Evolutionary conservation across 2,113 vertebrate genomes (phyloP).

Genomic region (Girardinichthys multiradiatus): DNA sequence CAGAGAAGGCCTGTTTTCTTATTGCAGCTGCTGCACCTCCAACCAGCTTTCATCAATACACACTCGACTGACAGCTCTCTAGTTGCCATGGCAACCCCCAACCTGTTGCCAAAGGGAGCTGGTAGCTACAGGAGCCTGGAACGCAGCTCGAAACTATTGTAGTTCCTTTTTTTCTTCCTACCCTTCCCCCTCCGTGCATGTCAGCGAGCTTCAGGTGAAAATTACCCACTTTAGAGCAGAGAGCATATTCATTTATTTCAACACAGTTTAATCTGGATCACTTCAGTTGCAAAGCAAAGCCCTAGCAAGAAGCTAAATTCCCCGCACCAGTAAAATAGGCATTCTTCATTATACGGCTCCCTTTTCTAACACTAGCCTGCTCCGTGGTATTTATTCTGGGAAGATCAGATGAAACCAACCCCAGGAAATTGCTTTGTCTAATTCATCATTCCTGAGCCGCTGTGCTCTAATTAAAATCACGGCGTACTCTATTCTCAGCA

Average conservation of each 20-base stretch:
- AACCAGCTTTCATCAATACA: slow-evolving; percentile 56
- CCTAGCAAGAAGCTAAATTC: slow-evolving; percentile 18
- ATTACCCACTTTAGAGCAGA: slow-evolving; percentile 42
- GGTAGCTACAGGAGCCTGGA: slow-evolving; percentile 32
- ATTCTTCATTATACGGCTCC: slow-evolving; percentile 20
- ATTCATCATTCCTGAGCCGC: slow-evolving; percentile 42
- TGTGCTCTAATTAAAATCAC: slow-evolving; percentile 57
- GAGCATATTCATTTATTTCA: slow-evolving; percentile 40
- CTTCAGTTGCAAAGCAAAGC: slow-evolving; percentile 19
- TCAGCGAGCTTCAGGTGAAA: slow-evolving; percentile 22
- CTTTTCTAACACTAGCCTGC: slow-evolving; percentile 9
- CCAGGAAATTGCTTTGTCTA: slow-evolving; percentile 48
- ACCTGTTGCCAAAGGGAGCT: slow-evolving; percentile 62
- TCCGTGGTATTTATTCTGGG: slow-evolving; percentile 22
- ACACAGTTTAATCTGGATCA: slow-evolving; percentile 32
- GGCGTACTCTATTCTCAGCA: slow-evolving; percentile 29
- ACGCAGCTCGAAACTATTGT: slow-evolving; percentile 28
- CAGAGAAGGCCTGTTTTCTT: slow-evolving; percentile 11
- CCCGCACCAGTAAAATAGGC: slow-evolving; percentile 25
- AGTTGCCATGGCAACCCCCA: slow-evolving; percentile 70
- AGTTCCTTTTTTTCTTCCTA: not conserved
- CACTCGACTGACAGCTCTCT: slow-evolving; percentile 50
- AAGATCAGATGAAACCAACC: slow-evolving; percentile 50
- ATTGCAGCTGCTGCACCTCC: slow-evolving; percentile 27
- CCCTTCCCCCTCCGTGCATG: not conserved